phyloP scores from a whole-genome alignment of 2,888 invertebrate species.

The Apodemia mormo region DNA sequence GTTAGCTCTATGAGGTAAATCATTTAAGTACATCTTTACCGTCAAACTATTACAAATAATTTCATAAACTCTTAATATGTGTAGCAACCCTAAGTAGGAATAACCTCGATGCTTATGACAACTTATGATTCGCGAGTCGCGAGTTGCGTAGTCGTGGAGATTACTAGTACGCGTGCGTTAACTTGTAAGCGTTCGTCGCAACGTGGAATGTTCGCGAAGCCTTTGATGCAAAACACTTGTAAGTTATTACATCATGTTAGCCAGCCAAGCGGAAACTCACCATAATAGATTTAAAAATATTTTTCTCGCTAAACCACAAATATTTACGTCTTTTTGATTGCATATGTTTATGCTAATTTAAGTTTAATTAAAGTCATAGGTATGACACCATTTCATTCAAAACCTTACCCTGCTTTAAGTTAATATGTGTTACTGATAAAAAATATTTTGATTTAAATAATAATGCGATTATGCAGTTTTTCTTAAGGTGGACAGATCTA shows the following conservation, averaged over 20 bases:
- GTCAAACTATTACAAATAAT: background rate
- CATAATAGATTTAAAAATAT: slow-evolving; percentile 3
- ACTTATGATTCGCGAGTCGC: background rate
- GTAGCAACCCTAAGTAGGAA: background rate
- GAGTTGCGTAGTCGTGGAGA: slow-evolving; percentile 24
- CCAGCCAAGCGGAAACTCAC: background rate
- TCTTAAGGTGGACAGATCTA: no score
- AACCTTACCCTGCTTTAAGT: background rate
- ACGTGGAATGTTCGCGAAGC: slow-evolving; percentile 30
- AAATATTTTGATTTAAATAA: no score
- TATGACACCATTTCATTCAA: background rate
- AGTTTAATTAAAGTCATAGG: background rate
- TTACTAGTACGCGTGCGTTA: slow-evolving; percentile 25
- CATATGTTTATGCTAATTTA: background rate
- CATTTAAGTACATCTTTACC: no score
- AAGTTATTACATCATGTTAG: slow-evolving; percentile 27
- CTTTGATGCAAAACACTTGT: slow-evolving; percentile 18
- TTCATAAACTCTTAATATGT: background rate
- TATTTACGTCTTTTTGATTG: background rate
- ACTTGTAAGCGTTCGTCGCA: slow-evolving; percentile 17
- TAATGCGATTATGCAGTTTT: no score
- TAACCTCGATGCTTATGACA: background rate
- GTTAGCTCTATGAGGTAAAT: no score
- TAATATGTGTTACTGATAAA: no score
- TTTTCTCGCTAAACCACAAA: slow-evolving; percentile 12